These are phyloP conservation scores for Seriola aureovittata DNA, from an alignment of 2,113 vertebrate genomes.

Conservation along the genomic window DNA sequence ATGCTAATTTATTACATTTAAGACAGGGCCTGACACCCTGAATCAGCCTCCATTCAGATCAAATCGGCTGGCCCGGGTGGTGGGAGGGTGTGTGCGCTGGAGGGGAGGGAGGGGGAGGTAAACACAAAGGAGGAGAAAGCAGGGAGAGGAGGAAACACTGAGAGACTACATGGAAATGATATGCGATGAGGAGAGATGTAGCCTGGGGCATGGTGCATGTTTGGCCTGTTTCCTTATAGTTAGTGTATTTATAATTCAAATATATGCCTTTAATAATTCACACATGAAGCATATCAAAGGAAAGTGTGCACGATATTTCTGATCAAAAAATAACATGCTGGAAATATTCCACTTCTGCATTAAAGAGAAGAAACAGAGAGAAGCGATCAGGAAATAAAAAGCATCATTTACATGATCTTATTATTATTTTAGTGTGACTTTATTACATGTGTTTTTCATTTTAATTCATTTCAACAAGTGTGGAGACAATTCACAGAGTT, in stretches of 20 bases:
- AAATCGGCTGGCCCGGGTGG: constrained; percentile 45
- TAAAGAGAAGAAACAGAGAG: not conserved
- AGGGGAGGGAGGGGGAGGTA: constrained; percentile 34
- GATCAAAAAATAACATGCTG: constrained; percentile 24
- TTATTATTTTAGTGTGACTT: not conserved
- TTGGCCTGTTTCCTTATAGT: constrained; percentile 76
- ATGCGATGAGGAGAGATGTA: constrained; percentile 69
- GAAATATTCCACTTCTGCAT: constrained; percentile 39
- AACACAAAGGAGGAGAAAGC: constrained; percentile 69
- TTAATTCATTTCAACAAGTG: not conserved
- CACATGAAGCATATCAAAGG: constrained; percentile 68
- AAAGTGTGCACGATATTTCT: constrained; percentile 48
- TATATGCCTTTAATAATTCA: constrained; percentile 81
- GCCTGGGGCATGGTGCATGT: constrained; percentile 73
- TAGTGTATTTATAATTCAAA: constrained; percentile 83
- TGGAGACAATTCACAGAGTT: not conserved
- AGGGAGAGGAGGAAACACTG: constrained; percentile 45
- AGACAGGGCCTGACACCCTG: constrained; percentile 79
- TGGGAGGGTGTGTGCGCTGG: constrained; percentile 32
- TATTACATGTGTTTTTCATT: not conserved
- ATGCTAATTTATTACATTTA: constrained; percentile 80
- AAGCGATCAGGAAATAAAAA: no score
- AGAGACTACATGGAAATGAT: constrained; percentile 71
- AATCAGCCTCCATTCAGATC: constrained; percentile 80
- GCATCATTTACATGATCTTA: not conserved